Base-by-base conservation (phyloP, 2,113 vertebrate species). In the Engraulis encrasicolus region DNA sequence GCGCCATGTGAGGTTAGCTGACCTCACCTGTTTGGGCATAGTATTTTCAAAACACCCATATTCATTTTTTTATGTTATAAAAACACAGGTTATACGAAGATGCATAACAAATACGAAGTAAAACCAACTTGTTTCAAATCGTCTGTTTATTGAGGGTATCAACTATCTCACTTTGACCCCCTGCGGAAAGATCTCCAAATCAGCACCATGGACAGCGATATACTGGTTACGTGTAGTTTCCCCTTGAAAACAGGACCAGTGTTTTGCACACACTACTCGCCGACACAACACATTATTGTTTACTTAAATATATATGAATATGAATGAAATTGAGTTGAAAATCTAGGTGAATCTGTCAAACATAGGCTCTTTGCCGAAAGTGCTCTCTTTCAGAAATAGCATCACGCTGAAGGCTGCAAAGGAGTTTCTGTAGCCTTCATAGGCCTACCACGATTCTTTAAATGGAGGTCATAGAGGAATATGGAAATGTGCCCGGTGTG, bases 161-260 rank as follows among this genome's bases (percentile, higher is more conserved):
- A n/a, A n/a, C n/a, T n/a, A n/a, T n/a, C n/a, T n/a, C 66, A 74
- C 27, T 34, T 11, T 74, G 14, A 34, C 66, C 66, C 66, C 66
- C 66, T 74, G 15, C 11, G 11, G 71, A 45, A 78, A 27, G 34
- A 50, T 61, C 49, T 79, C 71, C 0, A 78, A 50, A 84, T 91
- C 93, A 94, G 94, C 82, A 94, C 92, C 93, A 89, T 0, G 93
- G 94, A 93, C 48, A 94, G 93, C 91, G n/a, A n/a, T n/a, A n/a
- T n/a, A n/a, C n/a, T n/a, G n/a, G n/a, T n/a, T n/a, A n/a, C n/a
- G n/a, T n/a, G n/a, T n/a, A n/a, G n/a, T n/a, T n/a, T n/a, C n/a
- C n/a, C n/a, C n/a, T n/a, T n/a, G n/a, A n/a, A n/a, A n/a, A n/a
- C n/a, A n/a, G n/a, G n/a, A n/a, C n/a, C n/a, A n/a, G n/a, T n/a